A percentile compares a stretch with the other conserved stretches of the same genome.
Evolutionary conservation across 1,140 invertebrate genomes (phyloP).

Genomic region (Mya arenaria): DNA sequence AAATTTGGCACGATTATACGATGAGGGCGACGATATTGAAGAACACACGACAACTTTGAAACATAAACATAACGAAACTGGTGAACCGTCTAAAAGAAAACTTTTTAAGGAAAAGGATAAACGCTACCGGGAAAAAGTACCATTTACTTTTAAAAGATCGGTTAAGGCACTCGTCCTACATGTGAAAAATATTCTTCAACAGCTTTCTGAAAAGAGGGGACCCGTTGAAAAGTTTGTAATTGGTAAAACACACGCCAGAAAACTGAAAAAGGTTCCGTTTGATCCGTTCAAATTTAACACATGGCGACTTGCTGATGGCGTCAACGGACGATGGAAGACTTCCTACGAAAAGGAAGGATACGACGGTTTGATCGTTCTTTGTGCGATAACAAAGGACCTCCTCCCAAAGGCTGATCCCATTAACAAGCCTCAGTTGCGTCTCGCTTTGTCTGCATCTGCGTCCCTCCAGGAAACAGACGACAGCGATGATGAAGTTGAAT

Average conservation of each 20-base stretch:
- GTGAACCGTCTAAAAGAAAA: too few relatives aligned
- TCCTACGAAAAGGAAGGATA: background rate
- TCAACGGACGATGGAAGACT: background rate
- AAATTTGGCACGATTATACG: too few relatives aligned
- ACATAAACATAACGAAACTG: too few relatives aligned
- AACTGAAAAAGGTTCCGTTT: background rate
- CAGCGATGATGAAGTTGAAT: too few relatives aligned
- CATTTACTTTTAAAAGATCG: background rate
- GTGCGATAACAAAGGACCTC: background rate
- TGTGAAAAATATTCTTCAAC: background rate
- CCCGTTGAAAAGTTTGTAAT: constrained; percentile 1
- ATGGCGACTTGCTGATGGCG: background rate
- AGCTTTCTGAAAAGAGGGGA: background rate
- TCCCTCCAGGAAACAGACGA: too few relatives aligned
- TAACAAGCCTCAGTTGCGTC: too few relatives aligned
- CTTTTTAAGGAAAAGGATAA: too few relatives aligned
- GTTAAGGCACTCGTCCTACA: background rate
- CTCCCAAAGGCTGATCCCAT: too few relatives aligned
- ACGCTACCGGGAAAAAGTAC: too few relatives aligned
- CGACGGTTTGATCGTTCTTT: background rate
- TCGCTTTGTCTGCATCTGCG: too few relatives aligned
- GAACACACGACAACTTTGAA: too few relatives aligned
- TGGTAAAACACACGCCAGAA: background rate
- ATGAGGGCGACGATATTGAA: too few relatives aligned
- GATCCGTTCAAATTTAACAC: background rate